Percentiles rank a stretch among this genome's conserved stretches.
phyloP scores from a whole-genome alignment of 2,888 invertebrate genomes.

The Drosophila longiperda region DNA sequence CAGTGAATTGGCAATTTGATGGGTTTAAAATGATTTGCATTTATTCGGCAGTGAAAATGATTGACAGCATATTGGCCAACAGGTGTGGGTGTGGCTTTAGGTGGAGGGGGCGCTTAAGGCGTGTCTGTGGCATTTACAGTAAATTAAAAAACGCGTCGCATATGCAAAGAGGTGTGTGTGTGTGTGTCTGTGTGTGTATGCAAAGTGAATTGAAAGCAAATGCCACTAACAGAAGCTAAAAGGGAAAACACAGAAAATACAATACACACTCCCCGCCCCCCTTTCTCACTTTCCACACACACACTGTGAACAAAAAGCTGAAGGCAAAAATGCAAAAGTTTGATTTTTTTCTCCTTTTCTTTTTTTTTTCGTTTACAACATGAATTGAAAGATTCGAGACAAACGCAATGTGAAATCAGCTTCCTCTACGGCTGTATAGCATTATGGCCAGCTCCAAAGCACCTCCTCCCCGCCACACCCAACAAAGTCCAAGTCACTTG shows the following conservation, averaged over 20 bases:
- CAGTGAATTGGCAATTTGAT: constrained; percentile 30
- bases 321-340: constrained; percentile 59
- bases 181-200: constrained; percentile 26
- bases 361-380: constrained; percentile 16
- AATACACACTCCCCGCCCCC: background rate
- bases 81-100: constrained; percentile 1
- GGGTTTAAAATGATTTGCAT: constrained; percentile 50
- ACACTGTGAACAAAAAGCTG: constrained; percentile 34
- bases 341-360: constrained; percentile 28
- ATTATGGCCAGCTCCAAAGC: background rate
- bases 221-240: constrained; percentile 52
- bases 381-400: constrained; percentile 35
- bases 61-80: constrained; percentile 45
- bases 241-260: constrained; percentile 12
- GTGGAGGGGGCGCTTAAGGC: constrained; percentile 8
- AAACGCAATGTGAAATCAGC: background rate
- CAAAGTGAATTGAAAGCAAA: constrained; percentile 48
- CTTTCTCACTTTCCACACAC: background rate
- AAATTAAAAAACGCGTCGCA: constrained; percentile 50
- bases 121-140: constrained; percentile 44
- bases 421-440: background rate
- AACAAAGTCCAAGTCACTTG: background rate
- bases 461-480: background rate
- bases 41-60: constrained; percentile 33
- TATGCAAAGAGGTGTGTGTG: constrained; percentile 11